phyloP scores from a whole-genome alignment of 2,797 vertebrate species.

The Sebastes iracundus region DNA sequence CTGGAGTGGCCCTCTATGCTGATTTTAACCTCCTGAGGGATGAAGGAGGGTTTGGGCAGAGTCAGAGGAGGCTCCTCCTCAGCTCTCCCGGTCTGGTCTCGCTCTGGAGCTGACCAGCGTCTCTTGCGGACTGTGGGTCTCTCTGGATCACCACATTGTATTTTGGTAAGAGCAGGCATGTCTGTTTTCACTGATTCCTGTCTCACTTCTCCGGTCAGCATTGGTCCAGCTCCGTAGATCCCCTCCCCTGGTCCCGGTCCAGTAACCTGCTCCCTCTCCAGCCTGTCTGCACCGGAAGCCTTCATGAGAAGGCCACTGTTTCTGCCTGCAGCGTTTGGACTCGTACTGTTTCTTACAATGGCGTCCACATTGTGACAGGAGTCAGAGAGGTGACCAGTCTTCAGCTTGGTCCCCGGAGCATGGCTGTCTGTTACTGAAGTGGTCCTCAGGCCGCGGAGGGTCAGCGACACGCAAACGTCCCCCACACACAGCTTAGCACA shows the following conservation, averaged over 20 bases:
- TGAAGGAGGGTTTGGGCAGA: slow-evolving; percentile 96
- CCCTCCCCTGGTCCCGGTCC: slow-evolving; percentile 76
- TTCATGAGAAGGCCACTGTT: slow-evolving; percentile 88
- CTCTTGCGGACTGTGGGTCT: slow-evolving; percentile 89
- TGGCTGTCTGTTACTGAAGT: slow-evolving; percentile 86
- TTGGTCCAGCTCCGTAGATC: slow-evolving; percentile 45
- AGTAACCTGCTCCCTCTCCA: slow-evolving; percentile 83
- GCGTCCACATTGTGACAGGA: slow-evolving; percentile 52
- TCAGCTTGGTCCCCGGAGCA: slow-evolving; percentile 77
- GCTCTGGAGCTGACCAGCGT: slow-evolving; percentile 98
- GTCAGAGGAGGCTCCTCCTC: slow-evolving; percentile 93
- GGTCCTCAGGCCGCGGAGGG: slow-evolving; percentile 93
- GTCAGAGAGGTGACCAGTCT: slow-evolving; percentile 45
- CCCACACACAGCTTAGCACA: slow-evolving; percentile 98
- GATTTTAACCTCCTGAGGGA: slow-evolving; percentile 99
- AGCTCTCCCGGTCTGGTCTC: slow-evolving; percentile 91
- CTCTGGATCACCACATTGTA: slow-evolving; percentile 79
- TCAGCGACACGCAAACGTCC: slow-evolving; percentile 98
- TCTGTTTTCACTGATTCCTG: slow-evolving; percentile 86
- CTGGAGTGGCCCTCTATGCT: slow-evolving; percentile 98
- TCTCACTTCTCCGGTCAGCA: slow-evolving; percentile 86
- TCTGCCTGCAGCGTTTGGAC: slow-evolving; percentile 56
- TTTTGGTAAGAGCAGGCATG: slow-evolving; percentile 81
- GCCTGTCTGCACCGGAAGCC: slow-evolving; percentile 85
- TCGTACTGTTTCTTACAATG: slow-evolving; percentile 47